phyloP scores from a whole-genome alignment of 2,797 vertebrate genomes.

The Buceros bicornis region DNA sequence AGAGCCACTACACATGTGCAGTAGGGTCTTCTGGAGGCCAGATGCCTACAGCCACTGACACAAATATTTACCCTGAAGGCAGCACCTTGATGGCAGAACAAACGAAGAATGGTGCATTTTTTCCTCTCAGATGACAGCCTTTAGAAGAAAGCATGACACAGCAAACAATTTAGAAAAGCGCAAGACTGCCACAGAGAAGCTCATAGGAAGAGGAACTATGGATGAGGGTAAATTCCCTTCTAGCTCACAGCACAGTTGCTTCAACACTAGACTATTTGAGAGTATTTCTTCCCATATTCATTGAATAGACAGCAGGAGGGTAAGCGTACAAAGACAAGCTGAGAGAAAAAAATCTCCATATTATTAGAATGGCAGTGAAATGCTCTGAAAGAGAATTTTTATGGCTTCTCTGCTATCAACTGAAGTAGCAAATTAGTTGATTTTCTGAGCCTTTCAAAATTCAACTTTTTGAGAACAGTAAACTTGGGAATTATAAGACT shows the following conservation, averaged over 20 bases:
- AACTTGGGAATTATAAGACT: not conserved
- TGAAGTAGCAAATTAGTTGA: conserved; percentile 34
- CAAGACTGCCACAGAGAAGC: not conserved
- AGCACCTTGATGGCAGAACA: not conserved
- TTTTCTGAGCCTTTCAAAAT: not conserved
- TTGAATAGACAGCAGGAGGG: not conserved
- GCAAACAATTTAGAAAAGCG: not conserved
- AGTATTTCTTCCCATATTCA: not conserved
- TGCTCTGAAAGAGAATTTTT: not conserved
- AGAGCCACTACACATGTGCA: not conserved
- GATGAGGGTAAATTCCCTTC: not conserved
- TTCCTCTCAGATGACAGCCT: not conserved
- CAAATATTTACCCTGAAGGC: not conserved
- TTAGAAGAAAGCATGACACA: not conserved
- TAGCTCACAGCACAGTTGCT: not conserved
- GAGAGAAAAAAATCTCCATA: conserved; percentile 27
- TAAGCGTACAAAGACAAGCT: not conserved
- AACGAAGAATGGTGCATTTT: not conserved
- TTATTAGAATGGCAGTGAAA: conserved; percentile 14
- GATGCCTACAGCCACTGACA: not conserved
- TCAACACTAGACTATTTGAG: not conserved
- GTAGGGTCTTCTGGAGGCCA: not conserved
- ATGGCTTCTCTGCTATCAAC: not conserved
- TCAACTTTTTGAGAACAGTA: not conserved
- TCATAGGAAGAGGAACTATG: not conserved